Base-by-base conservation (phyloP, 2,113 vertebrate genomes). In the Dipodomys spectabilis region DNA sequence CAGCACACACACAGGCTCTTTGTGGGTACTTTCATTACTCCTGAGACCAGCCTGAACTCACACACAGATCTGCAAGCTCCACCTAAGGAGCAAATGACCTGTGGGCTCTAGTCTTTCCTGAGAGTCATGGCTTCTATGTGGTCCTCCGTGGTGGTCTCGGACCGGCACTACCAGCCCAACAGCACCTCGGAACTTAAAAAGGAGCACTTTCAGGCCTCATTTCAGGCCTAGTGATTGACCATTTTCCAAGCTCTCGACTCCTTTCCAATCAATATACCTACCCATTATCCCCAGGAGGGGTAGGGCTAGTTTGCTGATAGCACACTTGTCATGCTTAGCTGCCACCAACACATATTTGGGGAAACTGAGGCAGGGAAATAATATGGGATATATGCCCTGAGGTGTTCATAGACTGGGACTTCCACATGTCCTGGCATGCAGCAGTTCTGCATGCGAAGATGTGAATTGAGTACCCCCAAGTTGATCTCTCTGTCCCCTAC, bases 391-490 rank as follows among this genome's bases (percentile, higher is more conserved):
- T 15, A 39, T 53, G 27, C 71, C 82, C 35, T 57, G 53, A 30
- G 45, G 71, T n/a, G 7, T 44, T 65, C 60, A 12, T 0, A 10
- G 44, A 2, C 45, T 18, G 9, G 0, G 0, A 65, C 15, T 44
- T 68, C 35, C 44, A 25, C 0, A 0, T 23, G 30, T 27, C 49
- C 49, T 0, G 0, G 22, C 25, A 2, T 62, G 18, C 28, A 2
- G 11, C 64, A 27, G 32, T n/a, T 5, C 30, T 44, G 45, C 32
- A 18, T 2, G 13, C 68, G 25, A 28, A 91, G 64, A 45, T 32
- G 8, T 23, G 6, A 11, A 62, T 13, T 2, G 16, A 28, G 73
- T 39, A 20, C 2, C 32, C n/a, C n/a, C 35, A 22, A 3, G 0
- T 32, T 88, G 79, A 4, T 57, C 53, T 13, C 53, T 57, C 53